Base-by-base conservation (phyloP, 1,140 invertebrate species). In the Cotesia chilonis region DNA sequence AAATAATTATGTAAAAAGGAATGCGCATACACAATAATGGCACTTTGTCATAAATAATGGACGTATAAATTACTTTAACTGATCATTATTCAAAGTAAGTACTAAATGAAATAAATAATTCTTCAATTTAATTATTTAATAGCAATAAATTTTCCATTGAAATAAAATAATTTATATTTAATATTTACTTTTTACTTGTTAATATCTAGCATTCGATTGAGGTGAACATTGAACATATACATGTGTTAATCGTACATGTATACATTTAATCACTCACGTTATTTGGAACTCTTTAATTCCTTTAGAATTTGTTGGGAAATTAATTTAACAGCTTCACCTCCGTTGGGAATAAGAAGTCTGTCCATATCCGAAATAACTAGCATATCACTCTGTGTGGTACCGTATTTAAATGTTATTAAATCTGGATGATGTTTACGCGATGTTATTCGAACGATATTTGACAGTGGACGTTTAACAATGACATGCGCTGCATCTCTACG, bases 321-420 rank as follows among this genome's bases (percentile, higher is more conserved):
- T 10, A 94, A 87, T 88, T 94, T 94, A 2, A 95, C 97, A 9
- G 95, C 96, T 85, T 95, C 92, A 65, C 91, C 91, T n/a, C 96
- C 95, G 82, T 96, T 94, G 10, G 95, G 94, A 81, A 98, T 97
- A 66, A 96, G 88, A 88, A 98, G 96, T 75, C 93, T 91, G 87
- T 98, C 96, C 91, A 96, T 94, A 84, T 97, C 95, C 0, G 92
- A 91, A 66, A 95, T 93, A 37, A 90, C 87, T 64, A 93, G 85
- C 28, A 90, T 91, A 72, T 94, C 93, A 37, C 92, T 93, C 61
- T 92, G 90, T 41, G 79, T 82, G 37, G 92, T 90, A 12, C 95
- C 95, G 82, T 97, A 97, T 84, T 97, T 97, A 83, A 98, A 98
- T 3, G 97, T 98, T 72, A 99, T 98, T 71, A 98, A 86, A 84